Conservation (phyloP, 2,113 vertebrate species). For the Limnothrissa miodon region DNA sequence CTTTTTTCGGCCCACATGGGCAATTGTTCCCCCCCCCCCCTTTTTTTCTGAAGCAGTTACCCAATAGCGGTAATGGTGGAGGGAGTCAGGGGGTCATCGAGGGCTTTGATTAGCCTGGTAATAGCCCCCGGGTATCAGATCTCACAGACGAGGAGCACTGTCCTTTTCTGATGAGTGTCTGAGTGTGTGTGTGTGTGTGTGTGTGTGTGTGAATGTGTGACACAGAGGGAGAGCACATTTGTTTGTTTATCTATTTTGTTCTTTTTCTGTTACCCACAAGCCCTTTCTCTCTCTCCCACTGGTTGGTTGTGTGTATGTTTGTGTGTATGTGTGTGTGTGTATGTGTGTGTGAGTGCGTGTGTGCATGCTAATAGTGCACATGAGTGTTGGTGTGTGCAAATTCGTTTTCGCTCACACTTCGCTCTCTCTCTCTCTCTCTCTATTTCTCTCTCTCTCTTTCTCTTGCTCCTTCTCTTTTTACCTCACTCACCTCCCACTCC, state of each 20-base stretch:
- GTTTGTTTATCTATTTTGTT: conserved; percentile 3
- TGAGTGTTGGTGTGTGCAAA: neutral
- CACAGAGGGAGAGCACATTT: neutral
- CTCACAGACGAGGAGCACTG: conserved; percentile 21
- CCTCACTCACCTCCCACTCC: conserved; percentile 43
- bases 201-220: neutral
- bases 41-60: conserved; percentile 53
- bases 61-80: conserved; percentile 57
- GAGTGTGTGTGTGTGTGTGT: neutral
- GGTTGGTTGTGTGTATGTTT: conserved; percentile 3
- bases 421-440: conserved; percentile 37
- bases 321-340: conserved; percentile 22
- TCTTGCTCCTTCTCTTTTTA: neutral
- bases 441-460: conserved; percentile 45
- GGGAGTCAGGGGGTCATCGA: conserved; percentile 46
- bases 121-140: conserved; percentile 33
- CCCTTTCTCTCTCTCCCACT: neutral
- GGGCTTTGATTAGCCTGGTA: conserved; percentile 48
- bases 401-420: neutral
- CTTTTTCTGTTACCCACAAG: neutral
- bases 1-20: conserved; percentile 47
- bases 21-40: conserved; percentile 36
- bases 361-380: conserved; percentile 19
- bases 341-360: conserved; percentile 7
- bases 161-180: conserved; percentile 34